Conservation (phyloP, 2,888 invertebrate genomes). For the Dryadula phaetusa region DNA sequence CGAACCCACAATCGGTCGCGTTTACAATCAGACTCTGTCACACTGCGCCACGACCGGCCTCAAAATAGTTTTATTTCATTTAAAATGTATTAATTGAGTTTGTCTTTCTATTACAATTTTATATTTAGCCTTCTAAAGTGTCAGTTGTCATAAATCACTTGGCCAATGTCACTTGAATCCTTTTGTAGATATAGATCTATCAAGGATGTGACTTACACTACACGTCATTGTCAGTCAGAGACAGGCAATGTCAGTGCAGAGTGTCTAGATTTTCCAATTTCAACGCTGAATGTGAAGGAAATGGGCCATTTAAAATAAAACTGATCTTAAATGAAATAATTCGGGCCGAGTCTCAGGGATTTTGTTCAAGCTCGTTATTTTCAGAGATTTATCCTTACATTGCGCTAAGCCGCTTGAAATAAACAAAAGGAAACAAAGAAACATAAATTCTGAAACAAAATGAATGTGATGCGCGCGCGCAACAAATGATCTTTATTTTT, state of each 20-base stretch:
- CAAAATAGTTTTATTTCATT: too few relatives aligned
- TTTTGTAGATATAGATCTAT: too few relatives aligned
- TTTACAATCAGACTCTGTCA: too few relatives aligned
- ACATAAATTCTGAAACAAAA: slow-evolving; percentile 24
- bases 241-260: background rate
- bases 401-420: background rate
- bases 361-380: background rate
- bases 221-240: background rate
- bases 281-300: background rate
- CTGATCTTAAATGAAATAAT: slow-evolving; percentile 3
- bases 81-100: too few relatives aligned
- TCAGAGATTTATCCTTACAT: slow-evolving; percentile 4
- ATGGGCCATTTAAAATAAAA: slow-evolving; percentile 11
- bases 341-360: background rate
- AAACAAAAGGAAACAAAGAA: slow-evolving; percentile 30
- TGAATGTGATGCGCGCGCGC: slow-evolving; percentile 25
- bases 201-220: too few relatives aligned
- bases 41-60: too few relatives aligned
- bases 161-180: too few relatives aligned
- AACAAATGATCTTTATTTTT: slow-evolving; percentile 33
- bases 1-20: too few relatives aligned
- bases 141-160: too few relatives aligned
- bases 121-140: too few relatives aligned
- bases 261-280: background rate
- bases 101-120: too few relatives aligned